Evolutionary conservation across 2,797 vertebrate genomes (phyloP).

Genomic region (Eutrigla gurnardus): DNA sequence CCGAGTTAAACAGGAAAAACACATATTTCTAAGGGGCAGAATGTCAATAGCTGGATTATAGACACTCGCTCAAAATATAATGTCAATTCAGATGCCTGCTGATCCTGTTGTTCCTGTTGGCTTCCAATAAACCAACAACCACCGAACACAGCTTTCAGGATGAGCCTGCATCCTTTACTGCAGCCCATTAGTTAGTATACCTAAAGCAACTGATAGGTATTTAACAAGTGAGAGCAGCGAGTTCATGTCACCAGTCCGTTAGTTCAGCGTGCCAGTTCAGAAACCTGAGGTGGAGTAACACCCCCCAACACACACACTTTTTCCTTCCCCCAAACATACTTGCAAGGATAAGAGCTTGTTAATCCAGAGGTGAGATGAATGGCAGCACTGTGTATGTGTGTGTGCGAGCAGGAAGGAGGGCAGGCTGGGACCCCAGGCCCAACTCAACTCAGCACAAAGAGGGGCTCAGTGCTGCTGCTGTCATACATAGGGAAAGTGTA

Average conservation of each 20-base stretch:
- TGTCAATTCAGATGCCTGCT: constrained; percentile 47
- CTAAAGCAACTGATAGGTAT: constrained; percentile 52
- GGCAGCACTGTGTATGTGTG: constrained; percentile 75
- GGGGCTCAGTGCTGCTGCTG: constrained; percentile 69
- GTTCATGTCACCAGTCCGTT: constrained; percentile 43
- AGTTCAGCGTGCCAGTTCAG: constrained; percentile 29
- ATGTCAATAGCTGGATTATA: constrained; percentile 29
- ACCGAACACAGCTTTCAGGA: constrained; percentile 54
- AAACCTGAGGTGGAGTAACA: constrained; percentile 52
- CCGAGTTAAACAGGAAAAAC: constrained; percentile 4
- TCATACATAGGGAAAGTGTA: constrained; percentile 41
- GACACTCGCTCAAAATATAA: constrained; percentile 27
- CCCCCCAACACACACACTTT: constrained; percentile 19
- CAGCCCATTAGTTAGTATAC: constrained; percentile 50
- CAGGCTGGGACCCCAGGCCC: constrained; percentile 50
- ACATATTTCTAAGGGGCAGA: constrained; percentile 36
- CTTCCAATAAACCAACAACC: constrained; percentile 33
- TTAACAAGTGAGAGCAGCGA: constrained; percentile 58
- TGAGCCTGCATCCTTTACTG: constrained; percentile 59
- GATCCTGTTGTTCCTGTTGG: constrained; percentile 59
- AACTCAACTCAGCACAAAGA: constrained; percentile 70
- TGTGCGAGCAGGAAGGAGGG: constrained; percentile 57
- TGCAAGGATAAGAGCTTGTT: constrained; percentile 75
- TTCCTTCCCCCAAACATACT: constrained; percentile 69
- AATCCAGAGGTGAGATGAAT: constrained; percentile 81